These are phyloP conservation scores for Bombus confusus DNA, from an alignment of 1,140 invertebrate genomes.

Conservation along the genomic window DNA sequence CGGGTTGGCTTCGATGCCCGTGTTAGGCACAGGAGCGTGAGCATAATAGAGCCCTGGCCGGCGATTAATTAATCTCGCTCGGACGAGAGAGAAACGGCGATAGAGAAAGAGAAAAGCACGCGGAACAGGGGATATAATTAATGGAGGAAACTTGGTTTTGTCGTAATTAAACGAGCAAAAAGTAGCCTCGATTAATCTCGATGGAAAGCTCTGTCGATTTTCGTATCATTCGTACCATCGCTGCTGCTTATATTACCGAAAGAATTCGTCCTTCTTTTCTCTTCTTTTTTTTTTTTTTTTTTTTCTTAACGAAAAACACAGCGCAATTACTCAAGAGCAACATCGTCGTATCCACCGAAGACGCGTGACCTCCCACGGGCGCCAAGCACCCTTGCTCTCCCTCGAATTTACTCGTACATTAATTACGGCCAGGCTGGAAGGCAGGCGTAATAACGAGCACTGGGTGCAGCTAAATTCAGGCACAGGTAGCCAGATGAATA, in stretches of 20 bases:
- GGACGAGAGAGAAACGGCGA: background rate
- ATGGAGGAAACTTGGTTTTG: slow-evolving; percentile 50
- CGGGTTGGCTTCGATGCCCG: slow-evolving; percentile 23
- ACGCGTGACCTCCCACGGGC: background rate
- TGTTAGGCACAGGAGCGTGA: slow-evolving; percentile 18
- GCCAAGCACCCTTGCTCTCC: slow-evolving; percentile 23
- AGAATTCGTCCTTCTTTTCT: background rate
- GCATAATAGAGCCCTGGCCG: slow-evolving; percentile 30
- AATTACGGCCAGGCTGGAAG: slow-evolving; percentile 37
- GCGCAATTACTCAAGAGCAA: background rate
- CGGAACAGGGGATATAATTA: slow-evolving; percentile 37
- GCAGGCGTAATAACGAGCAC: slow-evolving; percentile 50
- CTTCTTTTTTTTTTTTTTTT: background rate
- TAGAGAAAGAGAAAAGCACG: background rate
- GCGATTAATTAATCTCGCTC: slow-evolving; percentile 50
- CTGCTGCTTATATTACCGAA: background rate
- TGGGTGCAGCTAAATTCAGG: slow-evolving; percentile 47
- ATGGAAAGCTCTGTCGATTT: slow-evolving; percentile 12
- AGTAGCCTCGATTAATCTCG: slow-evolving; percentile 44
- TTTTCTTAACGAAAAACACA: background rate
- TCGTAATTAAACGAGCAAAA: slow-evolving; percentile 42
- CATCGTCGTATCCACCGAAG: slow-evolving; percentile 19
- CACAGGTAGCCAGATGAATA: slow-evolving; percentile 48
- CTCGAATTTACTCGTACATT: slow-evolving; percentile 44
- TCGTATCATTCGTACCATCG: background rate